Evolutionary conservation across 1,140 invertebrate species (phyloP), one percentile per base, ranked within the genome.

Genomic region (Hesperophylax magnus): DNA sequence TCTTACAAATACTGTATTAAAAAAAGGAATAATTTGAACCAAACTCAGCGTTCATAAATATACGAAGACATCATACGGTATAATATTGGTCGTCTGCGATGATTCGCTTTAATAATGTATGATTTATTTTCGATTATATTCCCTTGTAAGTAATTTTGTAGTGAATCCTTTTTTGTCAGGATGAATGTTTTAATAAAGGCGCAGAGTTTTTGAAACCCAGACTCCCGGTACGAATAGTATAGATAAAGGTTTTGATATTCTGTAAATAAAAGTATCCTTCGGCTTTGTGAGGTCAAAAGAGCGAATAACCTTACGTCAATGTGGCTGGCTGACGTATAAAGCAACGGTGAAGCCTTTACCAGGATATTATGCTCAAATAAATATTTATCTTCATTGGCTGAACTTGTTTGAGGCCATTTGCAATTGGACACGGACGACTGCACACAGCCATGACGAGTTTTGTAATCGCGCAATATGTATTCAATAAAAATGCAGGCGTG

Each of bases 391-490:
- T 53, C 67, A 52, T 72, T 54, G 69, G 52, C 52, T 27, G 69
- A 54, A 72, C 39, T 72, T 31, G 69, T 72, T 72, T 53, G 69
- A 27, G 52, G 69, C 69, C 47, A 69, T 53, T 74, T 39, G 74
- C 74, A 39, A 76, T 61, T 34, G 58, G 22, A 27, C 54, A 24
- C 74, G 27, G 74, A 24, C 24, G 58, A 47, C 18, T 22, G 5
- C 22, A 31, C 22, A 22, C 14, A 3, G 54, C 74, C 74, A 76
- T 61, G 77, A 58, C 63, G 52, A 78, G 77, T 78, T 74, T 22
- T 74, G 67, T 79, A 79, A 79, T 79, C 47, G 18, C 18, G 78
- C 78, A 79, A 79, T 79, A 79, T 60, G 78, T 79, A 79, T 79
- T 79, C 78, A 74, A 79, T 79, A 79, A 79, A 79, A 78, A 78